A percentile compares a stretch with the other conserved stretches of the same genome.
Evolutionary conservation across 2,113 vertebrate genomes (phyloP).

Genomic region (Barbus barbus): DNA sequence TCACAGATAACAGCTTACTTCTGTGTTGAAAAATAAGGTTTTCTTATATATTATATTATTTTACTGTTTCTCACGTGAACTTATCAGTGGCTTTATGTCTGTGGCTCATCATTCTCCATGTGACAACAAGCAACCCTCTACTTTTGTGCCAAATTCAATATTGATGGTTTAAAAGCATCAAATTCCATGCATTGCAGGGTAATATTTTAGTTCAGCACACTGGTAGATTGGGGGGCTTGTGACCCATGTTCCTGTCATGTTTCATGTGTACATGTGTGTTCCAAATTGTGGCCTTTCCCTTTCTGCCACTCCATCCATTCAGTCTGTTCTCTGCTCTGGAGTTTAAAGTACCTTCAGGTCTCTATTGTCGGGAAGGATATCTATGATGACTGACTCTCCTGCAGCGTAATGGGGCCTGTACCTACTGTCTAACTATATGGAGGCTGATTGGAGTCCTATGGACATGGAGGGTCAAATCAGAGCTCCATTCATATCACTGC

Average conservation of each 20-base stretch:
- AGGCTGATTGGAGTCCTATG: conserved; percentile 59
- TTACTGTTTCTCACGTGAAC: background rate
- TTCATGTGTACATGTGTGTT: background rate
- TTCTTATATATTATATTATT: too few species aligned
- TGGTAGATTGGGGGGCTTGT: background rate
- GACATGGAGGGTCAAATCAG: conserved; percentile 57
- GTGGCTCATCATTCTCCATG: too few species aligned
- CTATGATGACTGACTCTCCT: conserved; percentile 16
- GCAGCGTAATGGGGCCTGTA: conserved; percentile 26
- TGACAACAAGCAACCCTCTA: background rate
- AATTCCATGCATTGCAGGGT: background rate
- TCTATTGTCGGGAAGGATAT: conserved; percentile 15
- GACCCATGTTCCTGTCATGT: background rate
- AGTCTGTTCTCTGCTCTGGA: background rate
- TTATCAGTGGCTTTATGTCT: background rate
- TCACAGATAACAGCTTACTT: too few species aligned
- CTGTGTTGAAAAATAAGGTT: too few species aligned
- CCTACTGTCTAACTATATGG: conserved; percentile 34
- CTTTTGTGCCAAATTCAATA: background rate
- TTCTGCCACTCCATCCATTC: background rate
- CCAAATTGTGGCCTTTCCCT: background rate
- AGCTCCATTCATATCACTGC: conserved; percentile 51
- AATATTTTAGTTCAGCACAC: background rate
- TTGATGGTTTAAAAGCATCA: background rate
- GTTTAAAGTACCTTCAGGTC: background rate